Evolutionary conservation across 1,140 invertebrate species (phyloP), one percentile per base, ranked within the genome.

Genomic region (Oedothorax gibbosus): DNA sequence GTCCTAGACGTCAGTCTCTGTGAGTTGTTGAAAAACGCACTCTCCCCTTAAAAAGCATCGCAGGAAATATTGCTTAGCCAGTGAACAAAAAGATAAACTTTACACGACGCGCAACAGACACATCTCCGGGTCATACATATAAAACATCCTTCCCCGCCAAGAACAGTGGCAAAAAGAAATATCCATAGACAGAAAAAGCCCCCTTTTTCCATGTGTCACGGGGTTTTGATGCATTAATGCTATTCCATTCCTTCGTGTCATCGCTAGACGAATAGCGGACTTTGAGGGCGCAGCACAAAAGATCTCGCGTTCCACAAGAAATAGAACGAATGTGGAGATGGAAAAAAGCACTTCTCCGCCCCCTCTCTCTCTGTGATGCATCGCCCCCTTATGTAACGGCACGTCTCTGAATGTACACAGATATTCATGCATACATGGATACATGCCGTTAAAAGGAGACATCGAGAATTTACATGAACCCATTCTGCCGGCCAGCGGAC

Each of bases 201-300:
- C 76, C 54, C 54, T 50, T 64, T 76, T 76, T 64, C 64, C 56
- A 65, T 83, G 71, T 76, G 81, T 76, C 81, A 84, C 53, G 56
- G 53, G 83, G 35, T 69, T 85, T 85, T 78, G 83, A 85, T 85
- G 75, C 83, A 85, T 85, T 85, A 85, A 85, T 85, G 83, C 73
- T 78, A 85, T 85, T 85, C 83, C 83, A 85, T 85, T 85, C 64
- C 73, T 64, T 69, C 49, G 83, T 85, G 81, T 84, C 81, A 77
- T 71, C 75, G 53, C 73, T 84, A 85, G 83, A 85, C 83, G 73
- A 77, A 85, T 85, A 68, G 80, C 68, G 66, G 80, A 64, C 54
- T 73, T 82, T 73, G 80, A 73, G 66, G 78, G 65, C 65, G n/a
- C 15, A 49, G 80, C 80, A 82, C 80, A 73, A 21, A 50, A 82